A percentile compares a stretch with the other conserved stretches of the same genome.
Evolutionary conservation across 2,113 vertebrate genomes (phyloP).

Genomic region (Puma concolor): DNA sequence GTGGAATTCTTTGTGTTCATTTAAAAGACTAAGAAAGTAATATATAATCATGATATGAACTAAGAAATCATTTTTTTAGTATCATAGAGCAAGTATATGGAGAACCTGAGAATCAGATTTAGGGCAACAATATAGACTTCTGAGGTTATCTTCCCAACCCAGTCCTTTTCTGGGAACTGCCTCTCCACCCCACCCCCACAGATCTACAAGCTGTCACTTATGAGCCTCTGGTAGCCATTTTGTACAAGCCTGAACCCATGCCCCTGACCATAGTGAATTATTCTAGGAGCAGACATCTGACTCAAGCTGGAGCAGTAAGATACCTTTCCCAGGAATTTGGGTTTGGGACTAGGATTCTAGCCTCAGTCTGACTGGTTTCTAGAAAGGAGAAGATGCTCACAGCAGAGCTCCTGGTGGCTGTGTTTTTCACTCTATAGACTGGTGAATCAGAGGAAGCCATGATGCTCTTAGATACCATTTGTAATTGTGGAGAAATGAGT

Average conservation of each 20-base stretch:
- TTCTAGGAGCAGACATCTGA: not conserved
- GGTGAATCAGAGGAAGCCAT: not conserved
- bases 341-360: not conserved
- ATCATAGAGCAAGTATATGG: not conserved
- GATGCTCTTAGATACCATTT: not conserved
- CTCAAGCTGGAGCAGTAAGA: not conserved
- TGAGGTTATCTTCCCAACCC: not conserved
- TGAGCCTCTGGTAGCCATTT: not conserved
- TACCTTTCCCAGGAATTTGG: not conserved
- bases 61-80: constrained; percentile 15
- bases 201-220: not conserved
- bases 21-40: not conserved
- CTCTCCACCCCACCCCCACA: not conserved
- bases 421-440: not conserved
- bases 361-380: not conserved
- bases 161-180: not conserved
- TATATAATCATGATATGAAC: not conserved
- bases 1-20: not conserved
- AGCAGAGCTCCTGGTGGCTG: not conserved
- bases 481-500: not conserved
- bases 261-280: not conserved
- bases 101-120: not conserved
- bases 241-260: not conserved
- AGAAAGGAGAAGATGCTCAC: not conserved
- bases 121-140: not conserved